Evolutionary conservation across 2,113 vertebrate genomes (phyloP).

Genomic region (Thinocorus orbignyianus): DNA sequence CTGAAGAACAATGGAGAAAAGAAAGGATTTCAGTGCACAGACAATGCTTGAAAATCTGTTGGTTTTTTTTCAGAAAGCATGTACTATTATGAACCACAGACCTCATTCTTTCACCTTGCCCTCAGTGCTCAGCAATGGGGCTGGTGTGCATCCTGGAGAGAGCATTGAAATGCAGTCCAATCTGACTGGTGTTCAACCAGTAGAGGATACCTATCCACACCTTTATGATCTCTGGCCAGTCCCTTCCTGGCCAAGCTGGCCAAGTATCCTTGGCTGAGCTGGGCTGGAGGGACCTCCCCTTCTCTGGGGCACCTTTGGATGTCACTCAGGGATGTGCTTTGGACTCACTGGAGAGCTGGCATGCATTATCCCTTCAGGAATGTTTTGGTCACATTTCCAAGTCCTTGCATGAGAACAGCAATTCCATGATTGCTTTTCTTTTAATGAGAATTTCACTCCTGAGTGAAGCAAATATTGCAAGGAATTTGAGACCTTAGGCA

Average conservation of each 20-base stretch:
- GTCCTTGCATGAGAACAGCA: not conserved
- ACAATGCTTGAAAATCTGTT: not conserved
- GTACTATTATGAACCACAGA: not conserved
- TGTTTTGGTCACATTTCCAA: not conserved
- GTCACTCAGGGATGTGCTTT: not conserved
- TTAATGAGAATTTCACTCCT: not conserved
- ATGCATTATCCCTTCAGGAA: not conserved
- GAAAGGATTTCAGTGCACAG: not conserved
- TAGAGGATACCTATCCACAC: fast-evolving
- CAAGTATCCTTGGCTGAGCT: not conserved
- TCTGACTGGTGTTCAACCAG: not conserved
- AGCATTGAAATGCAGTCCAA: not conserved
- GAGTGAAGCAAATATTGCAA: not conserved
- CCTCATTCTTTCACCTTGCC: not conserved
- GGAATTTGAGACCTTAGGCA: not conserved
- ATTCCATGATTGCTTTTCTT: not conserved
- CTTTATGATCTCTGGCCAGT: not conserved
- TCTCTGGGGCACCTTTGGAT: not conserved
- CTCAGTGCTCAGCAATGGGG: not conserved
- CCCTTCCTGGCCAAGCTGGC: not conserved
- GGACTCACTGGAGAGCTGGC: not conserved
- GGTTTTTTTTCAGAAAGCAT: not conserved
- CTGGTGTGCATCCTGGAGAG: not conserved
- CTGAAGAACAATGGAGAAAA: not conserved
- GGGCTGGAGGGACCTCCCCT: not conserved